Evolutionary conservation across 2,797 vertebrate genomes (phyloP), one percentile per base, ranked within the genome.

Genomic region (Neopelma chrysocephalum): DNA sequence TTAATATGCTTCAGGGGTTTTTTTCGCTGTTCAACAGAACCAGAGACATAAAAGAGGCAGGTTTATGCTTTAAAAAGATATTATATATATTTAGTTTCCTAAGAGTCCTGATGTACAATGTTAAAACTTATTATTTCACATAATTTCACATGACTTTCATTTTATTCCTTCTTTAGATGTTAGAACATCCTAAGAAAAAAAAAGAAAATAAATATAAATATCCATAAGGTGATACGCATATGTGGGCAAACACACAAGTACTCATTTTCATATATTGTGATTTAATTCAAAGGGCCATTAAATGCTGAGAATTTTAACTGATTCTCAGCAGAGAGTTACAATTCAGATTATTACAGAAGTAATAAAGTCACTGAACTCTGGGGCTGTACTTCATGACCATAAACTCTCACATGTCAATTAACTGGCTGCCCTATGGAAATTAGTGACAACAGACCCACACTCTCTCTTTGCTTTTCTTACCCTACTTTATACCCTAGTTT

Each of bases 331-430:
- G 18, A 71, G 13, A 78, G 53, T 2, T 36, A 75, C 38, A 36
- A 50, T 73, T 89, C 45, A 53, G 68, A 91, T 91, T 87, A 82
- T 77, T 86, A 29, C 12, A 62, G 54, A 91, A 78, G 50, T 54
- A 94, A 89, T 32, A 82, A 96, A 97, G 87, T 80, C 92, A 93
- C 50, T 69, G 71, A 79, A 92, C 70, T 82, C 83, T 87, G 34
- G 16, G 7, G 20, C 21, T 71, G 14, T 57, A 50, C 20, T n/a
- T 65, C 68, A 18, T 14, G 38, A 54, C 29, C 29, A 38, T 9
- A 43, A 79, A 50, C 45, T 88, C 14, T 53, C 19, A 25, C 5
- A 22, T 3, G 3, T 58, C 38, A 57, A 1, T 26, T 61, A 32
- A 32, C n/a, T 42, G 20, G 69, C 15, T 15, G 51, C 25, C 56